Conservation (phyloP, 2,888 invertebrate genomes). For the Nasonovia ribisnigri region DNA sequence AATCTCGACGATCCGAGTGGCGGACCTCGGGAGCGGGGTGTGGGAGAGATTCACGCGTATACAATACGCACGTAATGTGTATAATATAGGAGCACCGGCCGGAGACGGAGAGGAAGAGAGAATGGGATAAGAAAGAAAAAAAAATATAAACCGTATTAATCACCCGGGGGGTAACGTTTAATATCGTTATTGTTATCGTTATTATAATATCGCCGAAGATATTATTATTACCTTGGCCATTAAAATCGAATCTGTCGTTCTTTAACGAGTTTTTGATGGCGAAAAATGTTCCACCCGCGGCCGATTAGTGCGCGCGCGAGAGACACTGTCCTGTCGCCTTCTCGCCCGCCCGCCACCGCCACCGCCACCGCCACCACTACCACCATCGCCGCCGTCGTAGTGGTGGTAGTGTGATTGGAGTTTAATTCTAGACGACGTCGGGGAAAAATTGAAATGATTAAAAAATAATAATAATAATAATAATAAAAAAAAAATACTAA, state of each 20-base stretch:
- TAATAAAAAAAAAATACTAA: constrained; percentile 34
- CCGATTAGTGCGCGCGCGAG: constrained; percentile 50
- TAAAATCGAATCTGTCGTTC: constrained; percentile 65
- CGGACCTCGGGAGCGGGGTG: neutral
- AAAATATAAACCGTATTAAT: constrained; percentile 64
- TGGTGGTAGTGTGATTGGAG: constrained; percentile 43
- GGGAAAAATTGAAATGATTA: constrained; percentile 61
- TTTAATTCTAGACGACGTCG: constrained; percentile 54
- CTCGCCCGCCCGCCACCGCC: neutral
- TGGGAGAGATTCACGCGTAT: neutral
- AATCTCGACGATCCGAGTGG: constrained; percentile 11
- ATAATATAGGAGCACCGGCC: neutral
- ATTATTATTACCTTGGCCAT: constrained; percentile 65
- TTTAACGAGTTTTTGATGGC: constrained; percentile 65
- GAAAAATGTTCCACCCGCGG: constrained; percentile 65
- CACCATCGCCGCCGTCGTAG: neutral
- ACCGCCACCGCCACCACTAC: neutral
- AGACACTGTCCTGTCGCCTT: constrained; percentile 27
- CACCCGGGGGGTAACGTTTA: constrained; percentile 65
- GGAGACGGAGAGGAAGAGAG: neutral
- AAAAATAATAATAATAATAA: constrained; percentile 57
- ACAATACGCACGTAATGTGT: neutral
- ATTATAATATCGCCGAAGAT: constrained; percentile 65
- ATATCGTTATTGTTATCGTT: constrained; percentile 65
- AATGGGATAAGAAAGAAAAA: neutral